Conservation (phyloP, 35 echinoderm and acorn worm species). For the Diadema setosum region DNA sequence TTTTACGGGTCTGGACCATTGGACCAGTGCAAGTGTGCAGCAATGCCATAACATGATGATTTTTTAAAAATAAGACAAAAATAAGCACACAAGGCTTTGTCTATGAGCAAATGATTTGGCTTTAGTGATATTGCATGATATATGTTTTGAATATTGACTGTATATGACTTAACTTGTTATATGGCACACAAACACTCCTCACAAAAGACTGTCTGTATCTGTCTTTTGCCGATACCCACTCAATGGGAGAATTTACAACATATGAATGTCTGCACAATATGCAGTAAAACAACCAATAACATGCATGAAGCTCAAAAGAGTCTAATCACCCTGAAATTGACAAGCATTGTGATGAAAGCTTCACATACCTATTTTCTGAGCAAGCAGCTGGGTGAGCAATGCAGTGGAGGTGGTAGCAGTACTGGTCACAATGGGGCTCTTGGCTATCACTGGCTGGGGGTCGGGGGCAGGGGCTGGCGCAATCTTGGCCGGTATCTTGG, state of each 20-base stretch:
- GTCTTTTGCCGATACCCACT: background rate
- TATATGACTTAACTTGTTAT: too few relatives aligned
- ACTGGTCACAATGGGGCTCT: constrained; percentile 19
- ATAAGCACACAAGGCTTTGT: too few relatives aligned
- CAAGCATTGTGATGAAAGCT: background rate
- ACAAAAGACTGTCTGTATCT: background rate
- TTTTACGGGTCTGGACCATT: too few relatives aligned
- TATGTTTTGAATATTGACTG: too few relatives aligned
- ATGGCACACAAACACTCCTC: too few relatives aligned
- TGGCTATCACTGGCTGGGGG: background rate
- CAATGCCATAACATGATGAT: too few relatives aligned
- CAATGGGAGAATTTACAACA: background rate
- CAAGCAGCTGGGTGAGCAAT: constrained; percentile 76
- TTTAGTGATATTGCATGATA: too few relatives aligned
- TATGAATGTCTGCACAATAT: background rate
- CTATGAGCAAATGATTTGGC: too few relatives aligned
- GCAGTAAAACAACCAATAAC: background rate
- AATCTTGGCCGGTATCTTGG: constrained; percentile 61
- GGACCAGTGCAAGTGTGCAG: too few relatives aligned
- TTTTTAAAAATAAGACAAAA: too few relatives aligned
- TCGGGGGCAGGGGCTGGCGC: constrained; percentile 55
- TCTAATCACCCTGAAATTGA: background rate
- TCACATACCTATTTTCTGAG: constrained; percentile 32
- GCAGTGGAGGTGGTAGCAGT: constrained; percentile 11
- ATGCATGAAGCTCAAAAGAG: background rate